phyloP scores from a whole-genome alignment of 1,140 invertebrate genomes.

The Dysdera silvatica region DNA sequence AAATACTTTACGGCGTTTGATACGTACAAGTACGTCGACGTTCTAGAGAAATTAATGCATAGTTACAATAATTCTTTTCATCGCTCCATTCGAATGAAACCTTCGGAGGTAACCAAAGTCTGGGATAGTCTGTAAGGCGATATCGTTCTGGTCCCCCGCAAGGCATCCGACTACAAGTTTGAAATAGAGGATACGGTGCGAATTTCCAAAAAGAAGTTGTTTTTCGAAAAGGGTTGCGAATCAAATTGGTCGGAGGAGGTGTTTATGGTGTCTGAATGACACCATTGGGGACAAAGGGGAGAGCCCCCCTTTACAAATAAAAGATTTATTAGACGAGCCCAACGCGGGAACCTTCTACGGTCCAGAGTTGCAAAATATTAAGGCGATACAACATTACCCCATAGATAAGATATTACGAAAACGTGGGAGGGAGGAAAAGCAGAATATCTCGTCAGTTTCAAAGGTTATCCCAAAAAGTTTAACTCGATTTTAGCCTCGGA shows the following conservation, averaged over 20 bases:
- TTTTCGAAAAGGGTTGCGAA: conserved; percentile 25
- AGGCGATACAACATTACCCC: no score
- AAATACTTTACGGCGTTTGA: conserved; percentile 43
- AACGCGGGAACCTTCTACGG: no score
- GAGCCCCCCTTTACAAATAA: no score
- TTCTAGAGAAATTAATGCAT: conserved; percentile 39
- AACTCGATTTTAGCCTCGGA: no score
- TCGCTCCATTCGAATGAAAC: conserved; percentile 43
- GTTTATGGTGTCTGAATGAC: not conserved
- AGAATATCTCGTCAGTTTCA: no score
- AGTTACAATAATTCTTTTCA: conserved; percentile 45
- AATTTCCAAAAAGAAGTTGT: conserved; percentile 14
- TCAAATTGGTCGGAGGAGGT: not conserved
- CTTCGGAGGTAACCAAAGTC: conserved; percentile 37
- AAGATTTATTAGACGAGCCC: no score
- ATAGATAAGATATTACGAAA: no score
- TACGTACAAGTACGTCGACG: conserved; percentile 42
- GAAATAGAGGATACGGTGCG: conserved; percentile 37
- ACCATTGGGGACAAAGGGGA: no score
- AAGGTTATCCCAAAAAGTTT: no score
- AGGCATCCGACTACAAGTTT: conserved; percentile 32
- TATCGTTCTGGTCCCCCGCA: conserved; percentile 13
- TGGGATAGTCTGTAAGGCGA: conserved; percentile 27
- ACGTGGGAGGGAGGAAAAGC: no score
- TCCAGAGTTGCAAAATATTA: no score